These are phyloP conservation scores for Pegoplata infirma DNA, from an alignment of 2,888 invertebrate genomes.

Conservation along the genomic window DNA sequence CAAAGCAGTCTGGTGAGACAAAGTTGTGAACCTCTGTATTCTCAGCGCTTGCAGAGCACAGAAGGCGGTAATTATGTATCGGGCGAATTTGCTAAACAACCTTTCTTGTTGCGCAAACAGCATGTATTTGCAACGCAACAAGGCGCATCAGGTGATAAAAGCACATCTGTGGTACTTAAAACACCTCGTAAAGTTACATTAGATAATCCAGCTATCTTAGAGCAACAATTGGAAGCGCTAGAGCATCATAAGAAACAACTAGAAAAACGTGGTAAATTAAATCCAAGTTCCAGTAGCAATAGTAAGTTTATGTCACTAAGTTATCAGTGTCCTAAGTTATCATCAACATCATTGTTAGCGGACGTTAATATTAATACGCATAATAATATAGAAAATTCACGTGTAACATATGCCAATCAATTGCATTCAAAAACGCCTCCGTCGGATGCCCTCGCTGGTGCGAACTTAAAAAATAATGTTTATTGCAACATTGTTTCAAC, in stretches of 20 bases:
- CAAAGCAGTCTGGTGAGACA: conserved; percentile 86
- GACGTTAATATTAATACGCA: conserved; percentile 35
- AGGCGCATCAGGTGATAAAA: conserved; percentile 27
- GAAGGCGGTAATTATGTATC: conserved; percentile 43
- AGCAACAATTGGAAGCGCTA: conserved; percentile 76
- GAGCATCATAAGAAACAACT: conserved; percentile 78
- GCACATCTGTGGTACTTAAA: conserved; percentile 11
- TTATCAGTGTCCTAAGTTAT: conserved; percentile 66
- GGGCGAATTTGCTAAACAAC: conserved; percentile 29
- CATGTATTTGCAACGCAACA: conserved; percentile 57
- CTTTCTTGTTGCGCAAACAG: conserved; percentile 68
- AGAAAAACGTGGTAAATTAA: conserved; percentile 72
- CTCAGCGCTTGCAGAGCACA: conserved; percentile 82
- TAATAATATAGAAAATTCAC: conserved; percentile 22
- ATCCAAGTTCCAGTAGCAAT: conserved; percentile 34
- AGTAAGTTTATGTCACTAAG: conserved; percentile 16
- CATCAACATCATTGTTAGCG: conserved; percentile 66
- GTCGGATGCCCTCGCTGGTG: not conserved
- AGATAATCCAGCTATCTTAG: conserved; percentile 76
- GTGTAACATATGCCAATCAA: conserved; percentile 41
- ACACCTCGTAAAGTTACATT: conserved; percentile 69
- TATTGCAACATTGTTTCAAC: conserved; percentile 44
- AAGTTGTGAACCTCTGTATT: conserved; percentile 86
- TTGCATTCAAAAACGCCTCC: conserved; percentile 17
- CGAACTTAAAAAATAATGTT: conserved; percentile 28